Evolutionary conservation across 2,797 vertebrate genomes (phyloP), one percentile per base, ranked within the genome.

Genomic region (Kryptopterus vitreolus): DNA sequence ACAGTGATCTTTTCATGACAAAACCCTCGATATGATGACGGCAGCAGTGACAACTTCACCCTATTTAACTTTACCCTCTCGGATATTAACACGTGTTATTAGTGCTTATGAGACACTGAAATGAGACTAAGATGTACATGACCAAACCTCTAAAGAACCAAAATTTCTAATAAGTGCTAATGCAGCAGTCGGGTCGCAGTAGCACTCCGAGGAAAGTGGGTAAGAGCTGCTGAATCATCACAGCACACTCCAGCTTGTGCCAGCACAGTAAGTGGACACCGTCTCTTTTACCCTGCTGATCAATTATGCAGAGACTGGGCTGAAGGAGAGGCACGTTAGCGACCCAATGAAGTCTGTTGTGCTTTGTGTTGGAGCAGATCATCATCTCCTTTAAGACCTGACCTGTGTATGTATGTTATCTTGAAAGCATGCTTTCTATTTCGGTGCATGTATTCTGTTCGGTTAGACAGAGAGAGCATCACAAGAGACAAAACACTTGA

Each of bases 191-290:
- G 81, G 79, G 52, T 69, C 24, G 10, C 50, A 13, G 48, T 35
- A 79, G 82, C 76, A 59, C 62, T 69, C n/a, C 9, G 48, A 76
- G 73, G 59, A 69, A 74, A 55, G 71, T 2, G 62, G 31, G 77
- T 79, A 71, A 77, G 78, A 74, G 65, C 59, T 69, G 72, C 84
- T 69, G 89, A 89, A 73, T 89, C 90, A 89, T 86, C 72, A 77
- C 69, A 26, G 33, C 57, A 66, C 15, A 50, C 76, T 59, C 77
- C 81, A 61, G 79, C 26, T 20, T 48, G 33, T 79, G 78, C 55
- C 62, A 57, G 73, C 26, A 63, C 75, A 71, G 86, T 66, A 85
- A 85, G 59, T 77, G 43, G 70, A 89, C 81, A 85, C 81, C 81
- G 65, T 84, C 82, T 65, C 55, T 70, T 77, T 50, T 74, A 52